phyloP scores from a whole-genome alignment of 2,113 vertebrate species.

The Acanthisitta chloris region DNA sequence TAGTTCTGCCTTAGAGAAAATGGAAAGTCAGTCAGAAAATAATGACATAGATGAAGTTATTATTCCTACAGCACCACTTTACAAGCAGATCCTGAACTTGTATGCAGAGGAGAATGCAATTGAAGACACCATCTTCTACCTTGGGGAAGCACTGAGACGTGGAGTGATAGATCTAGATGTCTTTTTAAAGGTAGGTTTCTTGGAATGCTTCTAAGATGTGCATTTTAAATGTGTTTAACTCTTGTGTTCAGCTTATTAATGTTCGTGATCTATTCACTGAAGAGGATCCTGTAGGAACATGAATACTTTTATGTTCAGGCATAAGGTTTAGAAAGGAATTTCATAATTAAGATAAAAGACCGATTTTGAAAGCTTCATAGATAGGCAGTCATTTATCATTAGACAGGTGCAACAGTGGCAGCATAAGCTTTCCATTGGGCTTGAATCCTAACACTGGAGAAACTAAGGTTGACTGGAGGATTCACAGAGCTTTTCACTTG shows the following conservation, averaged over 20 bases:
- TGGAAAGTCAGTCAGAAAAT: slow-evolving; percentile 98
- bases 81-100: slow-evolving; percentile 97
- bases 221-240: not conserved
- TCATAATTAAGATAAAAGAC: not conserved
- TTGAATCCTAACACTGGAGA: not conserved
- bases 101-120: slow-evolving; percentile 99
- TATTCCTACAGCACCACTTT: slow-evolving; percentile 94
- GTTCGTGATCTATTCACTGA: not conserved
- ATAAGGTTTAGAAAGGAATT: not conserved
- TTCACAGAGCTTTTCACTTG: not conserved
- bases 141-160: slow-evolving; percentile 93
- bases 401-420: not conserved
- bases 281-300: not conserved
- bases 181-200: slow-evolving; percentile 90
- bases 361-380: not conserved
- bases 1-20: slow-evolving; percentile 94
- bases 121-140: slow-evolving; percentile 98
- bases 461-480: not conserved
- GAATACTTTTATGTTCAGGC: not conserved
- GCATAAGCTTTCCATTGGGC: not conserved
- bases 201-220: not conserved
- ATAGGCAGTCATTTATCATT: not conserved
- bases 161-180: slow-evolving; percentile 97
- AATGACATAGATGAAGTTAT: slow-evolving; percentile 98
- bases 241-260: not conserved